These are phyloP conservation scores for Siphamia tubifer DNA, from an alignment of 2,113 vertebrate species.

Conservation along the genomic window DNA sequence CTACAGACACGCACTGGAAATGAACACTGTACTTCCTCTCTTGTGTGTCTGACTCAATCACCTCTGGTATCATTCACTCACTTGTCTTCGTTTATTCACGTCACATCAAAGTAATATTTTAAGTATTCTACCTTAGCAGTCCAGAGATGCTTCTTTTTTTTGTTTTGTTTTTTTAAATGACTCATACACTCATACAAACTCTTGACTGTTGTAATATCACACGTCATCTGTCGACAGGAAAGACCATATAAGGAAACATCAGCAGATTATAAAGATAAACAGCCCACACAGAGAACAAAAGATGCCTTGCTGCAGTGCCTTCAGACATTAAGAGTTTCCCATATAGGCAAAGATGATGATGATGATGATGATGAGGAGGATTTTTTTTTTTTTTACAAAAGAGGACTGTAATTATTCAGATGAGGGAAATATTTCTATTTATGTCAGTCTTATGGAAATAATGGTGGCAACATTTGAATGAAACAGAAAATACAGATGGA, in stretches of 20 bases:
- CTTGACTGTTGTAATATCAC: conserved; percentile 55
- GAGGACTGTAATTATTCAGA: conserved; percentile 10
- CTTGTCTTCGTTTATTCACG: not conserved
- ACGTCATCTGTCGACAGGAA: conserved; percentile 73
- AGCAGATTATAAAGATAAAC: conserved; percentile 39
- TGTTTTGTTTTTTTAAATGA: no score
- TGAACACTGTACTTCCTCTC: not conserved
- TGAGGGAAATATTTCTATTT: conserved; percentile 20
- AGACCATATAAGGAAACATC: conserved; percentile 68
- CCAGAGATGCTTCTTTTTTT: conserved; percentile 1
- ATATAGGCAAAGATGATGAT: not conserved
- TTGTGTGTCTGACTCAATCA: not conserved
- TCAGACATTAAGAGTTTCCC: conserved; percentile 9
- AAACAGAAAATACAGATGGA: no score
- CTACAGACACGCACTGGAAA: not conserved
- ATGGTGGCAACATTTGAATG: no score
- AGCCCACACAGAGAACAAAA: conserved; percentile 40
- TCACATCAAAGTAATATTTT: conserved; percentile 22
- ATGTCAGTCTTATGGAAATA: not conserved
- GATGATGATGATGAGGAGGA: no score
- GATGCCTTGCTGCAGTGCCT: conserved; percentile 1
- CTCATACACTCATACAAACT: conserved; percentile 17
- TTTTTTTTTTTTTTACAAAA: not conserved
- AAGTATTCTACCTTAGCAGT: conserved; percentile 1
- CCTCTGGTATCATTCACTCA: not conserved